Base-by-base conservation (phyloP, 2,113 vertebrate species). In the Spea multiplicata region DNA sequence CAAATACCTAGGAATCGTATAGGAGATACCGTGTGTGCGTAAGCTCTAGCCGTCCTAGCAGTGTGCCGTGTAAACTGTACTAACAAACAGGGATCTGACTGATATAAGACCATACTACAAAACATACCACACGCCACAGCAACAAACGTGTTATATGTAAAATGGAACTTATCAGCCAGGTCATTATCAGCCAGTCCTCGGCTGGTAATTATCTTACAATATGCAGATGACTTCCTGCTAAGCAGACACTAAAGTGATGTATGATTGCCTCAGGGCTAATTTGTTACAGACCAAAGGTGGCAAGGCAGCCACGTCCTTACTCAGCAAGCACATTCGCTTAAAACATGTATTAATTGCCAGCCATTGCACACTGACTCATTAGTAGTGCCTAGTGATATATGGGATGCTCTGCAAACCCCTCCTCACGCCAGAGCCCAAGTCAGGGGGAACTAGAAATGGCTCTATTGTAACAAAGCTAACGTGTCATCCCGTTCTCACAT, bases 141-240 rank as follows among this genome's bases (percentile, higher is more conserved):
- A 64, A 64, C 17, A 30, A 16, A 16, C 2, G 61, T 64, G 17
- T 6, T 17, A 64, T 64, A 30, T 5, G n/a, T 64, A 30, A 64
- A 64, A 5, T 30, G 61, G 61, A 64, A 64, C 61, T 64, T 64
- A 64, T 64, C 61, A 17, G 61, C 17, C n/a, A 30, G 61, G 61
- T 16, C 61, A 64, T 64, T 64, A 64, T 64, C 5, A 64, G 61
- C 8, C 17, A 64, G 6, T 64, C 5, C 17, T 64, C 61, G 8
- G n/a, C n/a, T 64, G 61, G 61, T 64, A 64, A 64, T 64, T 64
- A 64, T 64, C 61, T 64, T 64, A 64, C 30, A 64, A 64, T 64
- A 64, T 64, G 61, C 61, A 64, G 61, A 64, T 64, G 61, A 64
- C 61, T 64, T 64, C 61, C 61, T 64, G 61, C 61, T 64, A 64